A percentile compares a stretch with the other conserved stretches of the same genome.
These are phyloP conservation scores for Sycophila sp. DNA, from an alignment of 1,140 invertebrate species.

Conservation along the genomic window DNA sequence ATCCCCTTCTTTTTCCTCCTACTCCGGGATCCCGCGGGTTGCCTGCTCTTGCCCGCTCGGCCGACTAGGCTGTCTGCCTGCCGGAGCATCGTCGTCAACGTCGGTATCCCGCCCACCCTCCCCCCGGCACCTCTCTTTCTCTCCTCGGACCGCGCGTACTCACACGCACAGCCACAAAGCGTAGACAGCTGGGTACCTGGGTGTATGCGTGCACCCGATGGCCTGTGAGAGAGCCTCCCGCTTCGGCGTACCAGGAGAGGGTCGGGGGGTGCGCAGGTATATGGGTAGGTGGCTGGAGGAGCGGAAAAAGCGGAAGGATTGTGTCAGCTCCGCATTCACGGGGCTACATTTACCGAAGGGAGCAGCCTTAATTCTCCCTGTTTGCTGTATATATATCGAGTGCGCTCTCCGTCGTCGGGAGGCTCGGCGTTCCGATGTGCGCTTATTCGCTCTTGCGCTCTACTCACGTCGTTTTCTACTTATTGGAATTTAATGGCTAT, in stretches of 20 bases:
- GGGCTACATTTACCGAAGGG: too few relatives aligned
- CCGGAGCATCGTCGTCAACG: constrained; percentile 24
- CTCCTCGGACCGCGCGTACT: too few relatives aligned
- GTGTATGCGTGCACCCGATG: too few relatives aligned
- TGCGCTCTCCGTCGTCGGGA: too few relatives aligned
- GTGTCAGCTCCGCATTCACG: background rate
- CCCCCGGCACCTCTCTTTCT: background rate
- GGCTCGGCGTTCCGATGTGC: too few relatives aligned
- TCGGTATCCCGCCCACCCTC: background rate
- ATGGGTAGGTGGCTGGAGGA: background rate
- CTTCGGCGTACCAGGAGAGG: constrained; percentile 26
- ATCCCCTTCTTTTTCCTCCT: constrained; percentile 13
- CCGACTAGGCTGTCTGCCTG: background rate
- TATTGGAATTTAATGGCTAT: too few relatives aligned
- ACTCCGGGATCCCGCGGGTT: background rate
- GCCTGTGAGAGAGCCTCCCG: too few relatives aligned
- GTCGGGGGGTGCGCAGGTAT: constrained; percentile 17
- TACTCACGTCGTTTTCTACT: too few relatives aligned
- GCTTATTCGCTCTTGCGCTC: too few relatives aligned
- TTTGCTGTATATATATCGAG: too few relatives aligned
- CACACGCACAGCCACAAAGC: too few relatives aligned
- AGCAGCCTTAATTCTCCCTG: too few relatives aligned
- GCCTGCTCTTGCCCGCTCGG: background rate
- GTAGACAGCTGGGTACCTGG: background rate
- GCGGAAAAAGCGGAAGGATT: constrained; percentile 11